Conservation (phyloP, 2,888 invertebrate genomes). For the Pristionchus mayeri region DNA sequence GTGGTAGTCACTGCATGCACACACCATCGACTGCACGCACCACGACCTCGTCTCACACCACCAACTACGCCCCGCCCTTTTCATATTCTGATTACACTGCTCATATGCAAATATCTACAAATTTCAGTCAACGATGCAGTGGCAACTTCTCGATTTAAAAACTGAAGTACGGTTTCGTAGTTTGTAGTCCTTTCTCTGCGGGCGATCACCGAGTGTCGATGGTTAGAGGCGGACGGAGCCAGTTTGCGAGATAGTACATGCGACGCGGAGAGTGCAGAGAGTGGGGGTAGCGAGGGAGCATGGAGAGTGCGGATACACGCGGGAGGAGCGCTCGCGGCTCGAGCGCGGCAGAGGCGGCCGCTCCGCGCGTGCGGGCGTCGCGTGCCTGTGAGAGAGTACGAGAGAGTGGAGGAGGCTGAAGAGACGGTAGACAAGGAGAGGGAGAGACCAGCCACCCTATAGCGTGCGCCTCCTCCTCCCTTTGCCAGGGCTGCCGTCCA, state of each 20-base stretch:
- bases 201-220: slow-evolving; percentile 16
- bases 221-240: slow-evolving; percentile 8
- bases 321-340: slow-evolving; percentile 23
- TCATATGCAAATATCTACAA: slow-evolving; percentile 3
- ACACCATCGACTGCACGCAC: not conserved
- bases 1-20: slow-evolving; percentile 11
- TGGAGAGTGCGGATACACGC: not conserved
- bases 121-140: slow-evolving; percentile 23
- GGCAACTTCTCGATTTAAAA: not conserved
- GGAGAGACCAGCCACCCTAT: slow-evolving; percentile 14
- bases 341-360: slow-evolving; percentile 29
- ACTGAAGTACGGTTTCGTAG: slow-evolving; percentile 40
- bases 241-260: not conserved
- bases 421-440: not conserved
- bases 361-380: slow-evolving; percentile 24
- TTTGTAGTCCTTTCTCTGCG: slow-evolving; percentile 36
- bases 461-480: slow-evolving; percentile 30
- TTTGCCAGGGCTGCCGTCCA: not conserved
- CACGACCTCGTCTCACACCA: slow-evolving; percentile 11
- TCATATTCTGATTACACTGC: not conserved
- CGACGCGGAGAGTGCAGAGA: slow-evolving; percentile 39
- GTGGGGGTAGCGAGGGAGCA: slow-evolving; percentile 1
- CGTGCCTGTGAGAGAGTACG: slow-evolving; percentile 25
- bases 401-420: slow-evolving; percentile 4
- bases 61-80: not conserved